These are phyloP conservation scores for Sminthurides aquaticus DNA, from an alignment of 2,888 invertebrate species.

Conservation along the genomic window DNA sequence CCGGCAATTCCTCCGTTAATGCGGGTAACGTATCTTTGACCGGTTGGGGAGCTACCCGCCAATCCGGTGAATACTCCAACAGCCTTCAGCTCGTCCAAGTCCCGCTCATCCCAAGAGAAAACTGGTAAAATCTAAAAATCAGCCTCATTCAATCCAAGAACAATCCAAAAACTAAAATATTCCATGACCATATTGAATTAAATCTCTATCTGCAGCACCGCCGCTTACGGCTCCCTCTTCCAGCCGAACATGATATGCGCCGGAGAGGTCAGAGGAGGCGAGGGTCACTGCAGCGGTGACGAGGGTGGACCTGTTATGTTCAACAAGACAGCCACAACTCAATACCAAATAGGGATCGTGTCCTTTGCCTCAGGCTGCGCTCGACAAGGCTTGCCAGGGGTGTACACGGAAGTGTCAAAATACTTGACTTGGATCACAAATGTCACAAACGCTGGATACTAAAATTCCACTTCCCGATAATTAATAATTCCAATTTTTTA, in stretches of 20 bases:
- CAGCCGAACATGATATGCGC: neutral
- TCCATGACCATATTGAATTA: too few relatives aligned
- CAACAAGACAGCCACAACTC: neutral
- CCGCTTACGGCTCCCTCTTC: too few relatives aligned
- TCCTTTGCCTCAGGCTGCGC: neutral
- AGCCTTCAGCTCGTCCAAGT: neutral
- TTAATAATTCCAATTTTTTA: too few relatives aligned
- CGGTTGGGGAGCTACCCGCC: neutral
- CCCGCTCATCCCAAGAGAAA: neutral
- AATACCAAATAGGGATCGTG: neutral
- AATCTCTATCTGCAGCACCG: too few relatives aligned
- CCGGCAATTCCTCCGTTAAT: neutral
- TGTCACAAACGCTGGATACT: neutral
- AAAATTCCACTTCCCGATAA: too few relatives aligned
- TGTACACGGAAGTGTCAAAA: neutral
- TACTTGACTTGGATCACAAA: neutral
- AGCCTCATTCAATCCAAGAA: too few relatives aligned
- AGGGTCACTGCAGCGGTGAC: neutral
- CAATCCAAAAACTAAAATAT: too few relatives aligned
- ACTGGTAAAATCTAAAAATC: neutral
- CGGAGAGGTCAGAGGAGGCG: neutral
- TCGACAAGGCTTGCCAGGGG: neutral
- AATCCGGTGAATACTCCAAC: neutral
- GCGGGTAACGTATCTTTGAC: neutral
- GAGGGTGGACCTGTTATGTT: neutral